These are phyloP conservation scores for Micrasema minimum DNA, from an alignment of 1,140 invertebrate species.

Conservation along the genomic window DNA sequence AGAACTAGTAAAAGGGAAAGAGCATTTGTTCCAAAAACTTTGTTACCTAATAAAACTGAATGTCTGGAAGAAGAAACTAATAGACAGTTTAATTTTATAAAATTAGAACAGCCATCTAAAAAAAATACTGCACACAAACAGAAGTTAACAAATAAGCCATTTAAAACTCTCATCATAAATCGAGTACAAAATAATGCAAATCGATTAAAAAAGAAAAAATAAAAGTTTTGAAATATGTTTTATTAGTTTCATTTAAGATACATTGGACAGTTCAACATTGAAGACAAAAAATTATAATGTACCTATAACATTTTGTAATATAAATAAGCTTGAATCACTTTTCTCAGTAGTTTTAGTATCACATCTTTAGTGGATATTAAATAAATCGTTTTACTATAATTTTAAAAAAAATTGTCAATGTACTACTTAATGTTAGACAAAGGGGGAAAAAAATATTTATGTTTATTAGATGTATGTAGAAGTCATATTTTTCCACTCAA, in stretches of 20 bases:
- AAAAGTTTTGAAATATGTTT: constrained; percentile 42
- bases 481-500: too few species aligned
- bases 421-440: too few species aligned
- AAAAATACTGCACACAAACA: constrained; percentile 7
- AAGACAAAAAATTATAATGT: constrained; percentile 2
- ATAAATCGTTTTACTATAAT: too few species aligned
- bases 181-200: constrained; percentile 46
- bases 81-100: constrained; percentile 10
- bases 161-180: constrained; percentile 44
- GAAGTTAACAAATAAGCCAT: constrained; percentile 3
- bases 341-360: too few species aligned
- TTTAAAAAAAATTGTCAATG: too few species aligned
- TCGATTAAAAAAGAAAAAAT: constrained; percentile 41
- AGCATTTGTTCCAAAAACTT: constrained; percentile 22
- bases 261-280: constrained; percentile 49
- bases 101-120: constrained; percentile 19
- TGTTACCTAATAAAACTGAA: not conserved
- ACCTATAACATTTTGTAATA: not conserved
- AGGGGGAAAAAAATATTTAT: too few species aligned
- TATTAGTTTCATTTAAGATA: constrained; percentile 45
- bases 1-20: constrained; percentile 36
- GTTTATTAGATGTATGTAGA: too few species aligned
- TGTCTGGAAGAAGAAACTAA: not conserved
- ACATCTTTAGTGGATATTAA: too few species aligned
- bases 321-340: constrained; percentile 3